phyloP scores from a whole-genome alignment of 2,888 invertebrate genomes.

The Dione vanillae region DNA sequence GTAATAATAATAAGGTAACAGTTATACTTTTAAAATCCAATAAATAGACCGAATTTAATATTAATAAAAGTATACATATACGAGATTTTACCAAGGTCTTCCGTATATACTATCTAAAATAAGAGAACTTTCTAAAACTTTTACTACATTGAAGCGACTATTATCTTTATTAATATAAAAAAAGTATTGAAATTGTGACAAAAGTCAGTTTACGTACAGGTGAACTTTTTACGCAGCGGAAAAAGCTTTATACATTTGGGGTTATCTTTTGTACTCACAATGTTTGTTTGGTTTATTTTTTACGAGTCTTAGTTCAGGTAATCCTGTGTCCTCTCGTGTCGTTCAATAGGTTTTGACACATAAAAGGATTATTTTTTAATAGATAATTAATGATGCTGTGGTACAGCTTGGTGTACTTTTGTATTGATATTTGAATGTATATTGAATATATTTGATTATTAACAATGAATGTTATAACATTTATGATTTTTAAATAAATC shows the following conservation, averaged over 20 bases:
- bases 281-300: slow-evolving; percentile 73
- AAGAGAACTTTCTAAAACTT: too few species aligned
- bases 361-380: slow-evolving; percentile 82
- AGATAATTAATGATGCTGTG: slow-evolving; percentile 80
- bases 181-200: neutral
- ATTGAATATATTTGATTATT: slow-evolving; percentile 48
- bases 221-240: slow-evolving; percentile 26
- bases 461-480: slow-evolving; percentile 48
- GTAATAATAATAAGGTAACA: too few species aligned
- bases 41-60: too few species aligned
- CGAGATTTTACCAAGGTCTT: too few species aligned
- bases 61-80: too few species aligned
- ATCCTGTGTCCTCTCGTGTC: slow-evolving; percentile 76
- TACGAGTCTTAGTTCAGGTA: slow-evolving; percentile 78
- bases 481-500: neutral
- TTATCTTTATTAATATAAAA: neutral
- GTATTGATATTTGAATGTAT: slow-evolving; percentile 37
- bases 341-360: slow-evolving; percentile 76
- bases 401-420: slow-evolving; percentile 52
- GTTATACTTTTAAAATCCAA: too few species aligned
- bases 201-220: slow-evolving; percentile 27
- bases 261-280: slow-evolving; percentile 60
- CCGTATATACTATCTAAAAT: too few species aligned
- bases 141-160: too few species aligned
- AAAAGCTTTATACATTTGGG: slow-evolving; percentile 59